phyloP scores from a whole-genome alignment of 2,797 vertebrate species.

The Craterocephalus amniculus region DNA sequence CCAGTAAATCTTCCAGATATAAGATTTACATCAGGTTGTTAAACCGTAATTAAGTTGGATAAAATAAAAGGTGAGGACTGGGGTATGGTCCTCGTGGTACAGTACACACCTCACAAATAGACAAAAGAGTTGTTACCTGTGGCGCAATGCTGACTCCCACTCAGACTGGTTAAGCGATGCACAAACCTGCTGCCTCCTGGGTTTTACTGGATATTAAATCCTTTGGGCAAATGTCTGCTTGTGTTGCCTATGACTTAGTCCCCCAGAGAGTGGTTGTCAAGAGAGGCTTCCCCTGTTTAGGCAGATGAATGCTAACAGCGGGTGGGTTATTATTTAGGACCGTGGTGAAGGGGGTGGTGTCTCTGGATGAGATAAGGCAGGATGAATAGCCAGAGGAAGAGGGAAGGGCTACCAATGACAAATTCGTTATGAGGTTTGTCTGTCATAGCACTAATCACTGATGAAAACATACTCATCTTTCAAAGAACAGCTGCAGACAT shows the following conservation, averaged over 20 bases:
- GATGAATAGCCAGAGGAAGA: constrained; percentile 53
- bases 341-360: constrained; percentile 24
- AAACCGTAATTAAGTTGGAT: constrained; percentile 35
- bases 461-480: constrained; percentile 56
- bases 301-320: constrained; percentile 55
- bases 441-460: constrained; percentile 54
- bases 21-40: constrained; percentile 11
- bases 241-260: constrained; percentile 44
- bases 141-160: constrained; percentile 48
- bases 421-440: constrained; percentile 56
- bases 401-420: constrained; percentile 65
- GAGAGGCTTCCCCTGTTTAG: constrained; percentile 57
- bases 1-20: constrained; percentile 1
- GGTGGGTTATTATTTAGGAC: constrained; percentile 66
- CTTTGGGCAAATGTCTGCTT: constrained; percentile 49
- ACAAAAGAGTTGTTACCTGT: constrained; percentile 50
- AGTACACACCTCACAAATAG: constrained; percentile 31
- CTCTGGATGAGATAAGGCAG: constrained; percentile 49
- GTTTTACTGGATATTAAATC: constrained; percentile 64
- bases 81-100: constrained; percentile 8
- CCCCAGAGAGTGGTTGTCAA: constrained; percentile 50
- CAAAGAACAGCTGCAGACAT: constrained; percentile 56
- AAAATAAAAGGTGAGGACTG: constrained; percentile 13
- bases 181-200: constrained; percentile 40
- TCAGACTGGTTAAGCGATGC: constrained; percentile 47